Evolutionary conservation across 2,888 invertebrate genomes (phyloP).

Genomic region (Tenthredo distinguenda): DNA sequence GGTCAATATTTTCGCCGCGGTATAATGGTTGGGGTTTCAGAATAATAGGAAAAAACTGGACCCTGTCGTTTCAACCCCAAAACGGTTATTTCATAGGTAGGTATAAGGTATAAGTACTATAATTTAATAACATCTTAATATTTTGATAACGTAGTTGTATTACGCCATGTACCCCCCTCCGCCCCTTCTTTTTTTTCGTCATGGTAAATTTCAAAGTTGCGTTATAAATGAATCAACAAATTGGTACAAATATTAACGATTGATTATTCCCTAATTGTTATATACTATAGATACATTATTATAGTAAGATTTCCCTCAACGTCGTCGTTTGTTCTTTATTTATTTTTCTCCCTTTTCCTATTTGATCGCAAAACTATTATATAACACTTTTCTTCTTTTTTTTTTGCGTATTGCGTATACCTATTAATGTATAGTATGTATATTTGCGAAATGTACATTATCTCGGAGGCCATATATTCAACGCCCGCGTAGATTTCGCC

Average conservation of each 20-base stretch:
- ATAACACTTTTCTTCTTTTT: not conserved
- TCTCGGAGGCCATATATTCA: not conserved
- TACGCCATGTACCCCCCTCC: not conserved
- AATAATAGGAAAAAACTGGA: not conserved
- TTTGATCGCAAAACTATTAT: not conserved
- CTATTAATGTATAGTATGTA: not conserved
- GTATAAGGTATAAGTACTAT: not conserved
- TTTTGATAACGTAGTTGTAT: not conserved
- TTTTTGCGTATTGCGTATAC: not conserved
- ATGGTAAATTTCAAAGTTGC: not conserved
- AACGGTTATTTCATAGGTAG: not conserved
- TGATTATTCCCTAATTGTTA: not conserved
- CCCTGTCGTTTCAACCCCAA: not conserved
- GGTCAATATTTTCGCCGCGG: not conserved
- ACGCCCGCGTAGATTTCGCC: conserved; percentile 1
- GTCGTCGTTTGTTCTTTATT: not conserved
- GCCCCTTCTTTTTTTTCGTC: not conserved
- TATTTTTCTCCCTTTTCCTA: not conserved
- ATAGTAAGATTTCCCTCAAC: not conserved
- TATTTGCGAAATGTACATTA: not conserved
- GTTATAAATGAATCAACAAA: not conserved
- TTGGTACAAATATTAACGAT: not conserved
- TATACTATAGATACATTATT: not conserved
- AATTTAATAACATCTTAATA: conserved; percentile 5
- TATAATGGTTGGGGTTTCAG: not conserved